Conservation (phyloP, 2,797 vertebrate species). For the Rhynchonycteris naso region DNA sequence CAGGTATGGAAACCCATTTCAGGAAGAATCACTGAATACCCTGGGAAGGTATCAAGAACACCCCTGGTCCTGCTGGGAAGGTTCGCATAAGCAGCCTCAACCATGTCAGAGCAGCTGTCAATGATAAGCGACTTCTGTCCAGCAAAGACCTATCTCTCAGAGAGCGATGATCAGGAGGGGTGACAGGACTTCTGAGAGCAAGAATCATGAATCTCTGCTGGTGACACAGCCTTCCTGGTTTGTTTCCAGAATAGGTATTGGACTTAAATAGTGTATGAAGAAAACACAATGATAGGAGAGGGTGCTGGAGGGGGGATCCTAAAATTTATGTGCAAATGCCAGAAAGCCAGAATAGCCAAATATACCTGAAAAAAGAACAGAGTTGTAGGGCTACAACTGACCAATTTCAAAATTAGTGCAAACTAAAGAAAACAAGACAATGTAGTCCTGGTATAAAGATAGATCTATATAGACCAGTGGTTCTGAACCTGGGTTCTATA, state of each 20-base stretch:
- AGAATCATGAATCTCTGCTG: background rate
- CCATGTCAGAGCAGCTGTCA: too few species aligned
- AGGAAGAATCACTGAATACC: background rate
- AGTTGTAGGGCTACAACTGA: background rate
- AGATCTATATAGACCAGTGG: background rate
- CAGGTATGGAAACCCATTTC: accelerated
- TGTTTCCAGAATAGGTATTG: background rate
- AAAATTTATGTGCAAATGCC: background rate
- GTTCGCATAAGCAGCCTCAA: background rate
- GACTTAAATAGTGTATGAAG: background rate
- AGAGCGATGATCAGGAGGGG: background rate
- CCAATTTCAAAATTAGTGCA: background rate
- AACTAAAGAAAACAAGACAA: background rate
- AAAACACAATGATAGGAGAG: background rate
- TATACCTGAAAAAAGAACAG: background rate
- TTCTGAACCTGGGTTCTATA: too few species aligned
- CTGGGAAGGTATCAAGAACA: background rate
- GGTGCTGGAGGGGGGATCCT: too few species aligned
- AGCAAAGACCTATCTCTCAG: background rate
- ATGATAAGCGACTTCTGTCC: background rate
- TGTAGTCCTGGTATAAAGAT: background rate
- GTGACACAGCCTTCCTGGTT: background rate
- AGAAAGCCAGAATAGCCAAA: background rate
- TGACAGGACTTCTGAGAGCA: background rate
- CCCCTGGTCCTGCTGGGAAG: background rate